Evolutionary conservation across 1,140 invertebrate species (phyloP).

Genomic region (Plutomurus gul): DNA sequence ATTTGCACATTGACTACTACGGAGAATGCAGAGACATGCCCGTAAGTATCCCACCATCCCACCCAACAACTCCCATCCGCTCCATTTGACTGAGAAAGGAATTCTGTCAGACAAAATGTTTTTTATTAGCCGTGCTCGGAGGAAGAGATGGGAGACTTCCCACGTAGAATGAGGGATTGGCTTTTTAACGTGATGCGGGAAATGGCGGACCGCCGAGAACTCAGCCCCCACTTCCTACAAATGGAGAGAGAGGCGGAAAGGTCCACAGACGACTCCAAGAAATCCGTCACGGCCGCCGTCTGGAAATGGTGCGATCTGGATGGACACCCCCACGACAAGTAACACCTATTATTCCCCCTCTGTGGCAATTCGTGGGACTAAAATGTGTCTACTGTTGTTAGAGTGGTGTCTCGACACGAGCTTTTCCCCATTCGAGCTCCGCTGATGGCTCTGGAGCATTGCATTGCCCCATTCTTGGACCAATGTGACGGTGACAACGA

Average conservation of each 20-base stretch:
- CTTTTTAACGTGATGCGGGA: constrained; percentile 95
- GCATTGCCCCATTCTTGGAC: constrained; percentile 93
- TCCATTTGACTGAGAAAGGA: no score
- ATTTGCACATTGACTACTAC: constrained; percentile 92
- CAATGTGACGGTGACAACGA: constrained; percentile 82
- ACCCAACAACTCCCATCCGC: background rate
- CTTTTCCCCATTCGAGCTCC: constrained; percentile 92
- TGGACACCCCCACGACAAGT: constrained; percentile 56
- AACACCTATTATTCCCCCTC: no score
- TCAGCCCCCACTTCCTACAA: constrained; percentile 79
- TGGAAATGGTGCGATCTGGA: constrained; percentile 98
- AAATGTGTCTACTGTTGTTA: background rate
- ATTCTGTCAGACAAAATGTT: no score
- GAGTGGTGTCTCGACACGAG: constrained; percentile 83
- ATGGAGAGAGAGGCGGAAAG: constrained; percentile 86
- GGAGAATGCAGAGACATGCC: constrained; percentile 78
- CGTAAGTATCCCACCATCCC: constrained; percentile 62
- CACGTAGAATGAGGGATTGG: constrained; percentile 93
- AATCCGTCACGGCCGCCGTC: constrained; percentile 88
- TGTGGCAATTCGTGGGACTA: no score
- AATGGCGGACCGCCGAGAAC: constrained; percentile 83
- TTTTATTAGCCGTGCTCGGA: constrained; percentile 76
- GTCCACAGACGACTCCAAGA: constrained; percentile 71
- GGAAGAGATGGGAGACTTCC: constrained; percentile 87
- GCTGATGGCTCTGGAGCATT: constrained; percentile 88